These are phyloP conservation scores for Nomia melanderi DNA, from an alignment of 1,140 invertebrate species.

Conservation along the genomic window DNA sequence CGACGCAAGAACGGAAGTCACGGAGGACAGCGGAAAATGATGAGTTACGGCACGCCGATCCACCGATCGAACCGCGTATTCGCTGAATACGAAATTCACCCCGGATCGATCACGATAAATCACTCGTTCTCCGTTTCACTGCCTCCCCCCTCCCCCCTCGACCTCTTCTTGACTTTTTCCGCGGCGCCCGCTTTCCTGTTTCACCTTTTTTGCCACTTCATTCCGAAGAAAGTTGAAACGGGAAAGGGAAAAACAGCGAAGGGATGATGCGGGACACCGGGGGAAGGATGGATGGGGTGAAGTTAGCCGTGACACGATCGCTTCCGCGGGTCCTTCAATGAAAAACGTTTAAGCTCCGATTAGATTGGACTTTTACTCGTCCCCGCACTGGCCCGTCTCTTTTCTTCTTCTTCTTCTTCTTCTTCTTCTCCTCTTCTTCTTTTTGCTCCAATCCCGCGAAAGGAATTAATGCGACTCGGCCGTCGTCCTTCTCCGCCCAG, in stretches of 20 bases:
- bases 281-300: slow-evolving; percentile 15
- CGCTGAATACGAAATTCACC: slow-evolving; percentile 55
- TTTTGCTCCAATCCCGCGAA: neutral
- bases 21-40: slow-evolving; percentile 45
- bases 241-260: neutral
- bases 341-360: slow-evolving; percentile 45
- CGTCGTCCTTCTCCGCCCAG: slow-evolving; percentile 12
- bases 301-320: slow-evolving; percentile 24
- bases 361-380: slow-evolving; percentile 15
- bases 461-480: slow-evolving; percentile 39
- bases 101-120: slow-evolving; percentile 55
- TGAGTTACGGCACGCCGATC: slow-evolving; percentile 52
- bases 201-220: slow-evolving; percentile 37
- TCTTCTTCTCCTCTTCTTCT: neutral
- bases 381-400: neutral
- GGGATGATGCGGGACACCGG: neutral
- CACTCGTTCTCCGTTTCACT: slow-evolving; percentile 37
- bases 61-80: slow-evolving; percentile 40
- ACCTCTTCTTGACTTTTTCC: neutral
- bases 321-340: slow-evolving; percentile 26
- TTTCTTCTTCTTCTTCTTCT: neutral
- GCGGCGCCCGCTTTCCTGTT: too few relatives aligned
- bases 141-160: too few relatives aligned
- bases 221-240: slow-evolving; percentile 12
- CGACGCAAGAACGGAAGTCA: slow-evolving; percentile 24